These are phyloP conservation scores for Parotia lawesii DNA, from an alignment of 2,113 vertebrate species.

Conservation along the genomic window DNA sequence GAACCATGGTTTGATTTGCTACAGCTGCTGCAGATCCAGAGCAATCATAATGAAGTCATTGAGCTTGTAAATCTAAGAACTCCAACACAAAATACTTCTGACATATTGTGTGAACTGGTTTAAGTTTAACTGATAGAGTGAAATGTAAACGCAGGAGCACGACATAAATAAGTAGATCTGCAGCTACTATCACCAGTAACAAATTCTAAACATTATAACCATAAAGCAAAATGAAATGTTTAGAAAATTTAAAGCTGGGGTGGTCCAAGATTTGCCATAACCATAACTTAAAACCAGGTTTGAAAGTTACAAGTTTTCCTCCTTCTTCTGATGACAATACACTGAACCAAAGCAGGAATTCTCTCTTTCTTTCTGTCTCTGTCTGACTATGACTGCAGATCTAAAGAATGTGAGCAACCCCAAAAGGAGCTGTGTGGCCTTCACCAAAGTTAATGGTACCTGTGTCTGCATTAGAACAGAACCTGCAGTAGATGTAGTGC, in stretches of 20 bases:
- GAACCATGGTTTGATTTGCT: background rate
- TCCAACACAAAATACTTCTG: constrained; percentile 10
- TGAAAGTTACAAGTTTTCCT: background rate
- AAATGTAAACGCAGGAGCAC: constrained; percentile 50
- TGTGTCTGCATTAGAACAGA: background rate
- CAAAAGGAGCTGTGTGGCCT: background rate
- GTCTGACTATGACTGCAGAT: background rate
- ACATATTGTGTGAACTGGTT: constrained; percentile 4
- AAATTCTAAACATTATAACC: constrained; percentile 51
- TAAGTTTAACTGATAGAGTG: constrained; percentile 31
- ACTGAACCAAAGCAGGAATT: background rate
- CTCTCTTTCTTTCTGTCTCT: background rate
- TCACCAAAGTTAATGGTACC: background rate
- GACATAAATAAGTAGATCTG: constrained; percentile 64
- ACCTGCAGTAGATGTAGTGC: background rate
- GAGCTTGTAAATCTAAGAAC: background rate
- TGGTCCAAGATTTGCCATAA: constrained; percentile 24
- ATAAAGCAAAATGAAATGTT: constrained; percentile 46
- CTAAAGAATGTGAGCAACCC: background rate
- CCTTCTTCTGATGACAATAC: background rate
- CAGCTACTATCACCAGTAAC: constrained; percentile 36
- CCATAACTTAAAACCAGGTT: constrained; percentile 17
- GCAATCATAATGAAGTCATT: background rate
- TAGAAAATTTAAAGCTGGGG: constrained; percentile 30
- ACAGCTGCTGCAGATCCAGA: background rate